Conservation (phyloP, 30 jellyfish, hydroid and myxozoan genomes). For the Phacellophora camtschatica region DNA sequence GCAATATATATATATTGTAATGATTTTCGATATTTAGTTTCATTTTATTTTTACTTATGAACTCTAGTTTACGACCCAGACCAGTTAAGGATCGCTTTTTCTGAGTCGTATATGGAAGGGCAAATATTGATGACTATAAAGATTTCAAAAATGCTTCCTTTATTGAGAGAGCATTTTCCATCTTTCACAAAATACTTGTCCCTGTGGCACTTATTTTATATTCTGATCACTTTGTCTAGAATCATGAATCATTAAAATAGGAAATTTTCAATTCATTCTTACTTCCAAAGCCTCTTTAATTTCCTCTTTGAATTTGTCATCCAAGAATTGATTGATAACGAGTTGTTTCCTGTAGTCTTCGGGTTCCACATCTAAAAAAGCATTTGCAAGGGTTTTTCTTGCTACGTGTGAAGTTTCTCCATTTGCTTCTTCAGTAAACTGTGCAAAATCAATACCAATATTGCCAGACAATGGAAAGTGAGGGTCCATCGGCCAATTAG, state of each 20-base stretch:
- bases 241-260: not conserved
- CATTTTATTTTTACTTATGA: too few relatives aligned
- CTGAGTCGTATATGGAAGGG: too few relatives aligned
- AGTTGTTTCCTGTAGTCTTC: constrained; percentile 75
- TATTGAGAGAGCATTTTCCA: too few relatives aligned
- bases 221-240: too few relatives aligned
- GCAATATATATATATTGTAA: too few relatives aligned
- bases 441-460: constrained; percentile 72
- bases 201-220: too few relatives aligned
- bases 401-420: constrained; percentile 8
- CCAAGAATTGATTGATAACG: constrained; percentile 65
- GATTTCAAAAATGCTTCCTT: too few relatives aligned
- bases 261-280: not conserved
- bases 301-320: constrained; percentile 61
- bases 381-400: constrained; percentile 76
- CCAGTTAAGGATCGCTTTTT: too few relatives aligned
- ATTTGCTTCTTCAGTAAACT: constrained; percentile 37
- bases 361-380: constrained; percentile 71
- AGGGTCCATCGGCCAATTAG: constrained; percentile 93
- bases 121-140: too few relatives aligned
- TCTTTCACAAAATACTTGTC: too few relatives aligned
- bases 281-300: constrained; percentile 36
- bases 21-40: too few relatives aligned
- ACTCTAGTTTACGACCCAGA: too few relatives aligned
- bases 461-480: constrained; percentile 95